phyloP scores from a whole-genome alignment of 2,888 invertebrate genomes.

The Scelioninae gen. 2 region DNA sequence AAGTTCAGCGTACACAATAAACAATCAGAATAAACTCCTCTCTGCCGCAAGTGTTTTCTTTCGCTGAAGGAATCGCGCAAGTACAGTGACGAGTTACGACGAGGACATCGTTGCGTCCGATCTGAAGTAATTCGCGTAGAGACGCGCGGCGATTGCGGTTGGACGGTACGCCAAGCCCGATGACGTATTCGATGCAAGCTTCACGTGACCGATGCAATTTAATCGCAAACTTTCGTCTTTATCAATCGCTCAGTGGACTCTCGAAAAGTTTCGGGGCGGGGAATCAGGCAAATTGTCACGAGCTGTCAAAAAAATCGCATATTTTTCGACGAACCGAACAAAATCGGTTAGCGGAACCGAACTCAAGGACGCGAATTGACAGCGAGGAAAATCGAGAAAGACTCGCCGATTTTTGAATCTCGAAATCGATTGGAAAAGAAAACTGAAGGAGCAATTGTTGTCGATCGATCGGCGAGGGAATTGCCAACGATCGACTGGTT shows the following conservation, averaged over 20 bases:
- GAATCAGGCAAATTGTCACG: neutral
- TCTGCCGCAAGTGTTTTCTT: no score
- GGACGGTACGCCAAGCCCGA: conserved; percentile 36
- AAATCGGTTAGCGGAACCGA: no score
- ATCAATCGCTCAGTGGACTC: conserved; percentile 10
- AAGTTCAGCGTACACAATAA: neutral
- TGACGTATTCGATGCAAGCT: conserved; percentile 39
- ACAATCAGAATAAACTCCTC: no score
- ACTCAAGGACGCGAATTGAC: no score
- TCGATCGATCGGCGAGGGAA: no score
- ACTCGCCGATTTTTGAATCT: no score
- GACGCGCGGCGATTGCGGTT: conserved; percentile 27
- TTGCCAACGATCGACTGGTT: no score
- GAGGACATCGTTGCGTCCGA: conserved; percentile 5
- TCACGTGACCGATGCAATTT: conserved; percentile 40
- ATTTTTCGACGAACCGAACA: neutral
- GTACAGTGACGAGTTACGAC: neutral
- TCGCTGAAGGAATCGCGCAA: conserved; percentile 9
- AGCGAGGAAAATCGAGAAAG: no score
- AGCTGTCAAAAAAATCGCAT: neutral
- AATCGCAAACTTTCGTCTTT: conserved; percentile 27
- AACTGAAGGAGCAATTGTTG: no score
- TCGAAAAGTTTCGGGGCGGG: neutral
- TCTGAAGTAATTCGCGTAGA: conserved; percentile 20
- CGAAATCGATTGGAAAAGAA: no score